Base-by-base conservation (phyloP, 2,113 vertebrate genomes). In the Callocephalon fimbriatum region DNA sequence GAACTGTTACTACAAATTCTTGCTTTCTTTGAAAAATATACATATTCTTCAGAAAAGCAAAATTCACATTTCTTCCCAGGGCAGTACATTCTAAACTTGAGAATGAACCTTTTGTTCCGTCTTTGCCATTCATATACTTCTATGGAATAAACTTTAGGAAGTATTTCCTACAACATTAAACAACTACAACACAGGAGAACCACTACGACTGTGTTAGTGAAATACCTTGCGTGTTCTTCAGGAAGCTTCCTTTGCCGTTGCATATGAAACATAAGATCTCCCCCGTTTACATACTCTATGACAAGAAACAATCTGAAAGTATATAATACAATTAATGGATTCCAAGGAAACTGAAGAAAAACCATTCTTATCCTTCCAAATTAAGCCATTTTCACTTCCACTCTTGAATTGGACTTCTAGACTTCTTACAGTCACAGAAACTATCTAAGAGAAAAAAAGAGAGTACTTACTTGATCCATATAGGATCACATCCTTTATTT, bases 261-360 rank as follows among this genome's bases (percentile, higher is more conserved):
- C 99, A 99, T 99, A 96, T 99, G 99, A 97, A 99, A 99, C 99
- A 99, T 99, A 93, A 99, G 98, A 94, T 99, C 99, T 17, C 99
- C 99, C 2, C 99, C 99, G 3, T 99, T 99, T 65, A 99, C 99
- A 6, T 99, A 99, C 74, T 99, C 99, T 31, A 99, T 99, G 97
- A 99, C 99, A 91, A 99, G 98, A 97, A 99, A 99, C 95, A 99
- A 97, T 96, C 99, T 99, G 97, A 84, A 97, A 94, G 78, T 26
- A 95, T 2, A 97, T 10, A 87, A 72, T 2, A 89, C 31, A 89
- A 21, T 78, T 68, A 26, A 81, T 88, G 63, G 35, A 61, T 20
- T 92, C 68, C 92, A 92, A 67, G 56, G 35, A 62, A 84, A 56
- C 15, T 35, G 15, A n/a, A 76, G 45, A 56, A 77, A 65, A 51